phyloP scores from a whole-genome alignment of 2,797 vertebrate genomes.

The Platyrinchus mystaceus region DNA sequence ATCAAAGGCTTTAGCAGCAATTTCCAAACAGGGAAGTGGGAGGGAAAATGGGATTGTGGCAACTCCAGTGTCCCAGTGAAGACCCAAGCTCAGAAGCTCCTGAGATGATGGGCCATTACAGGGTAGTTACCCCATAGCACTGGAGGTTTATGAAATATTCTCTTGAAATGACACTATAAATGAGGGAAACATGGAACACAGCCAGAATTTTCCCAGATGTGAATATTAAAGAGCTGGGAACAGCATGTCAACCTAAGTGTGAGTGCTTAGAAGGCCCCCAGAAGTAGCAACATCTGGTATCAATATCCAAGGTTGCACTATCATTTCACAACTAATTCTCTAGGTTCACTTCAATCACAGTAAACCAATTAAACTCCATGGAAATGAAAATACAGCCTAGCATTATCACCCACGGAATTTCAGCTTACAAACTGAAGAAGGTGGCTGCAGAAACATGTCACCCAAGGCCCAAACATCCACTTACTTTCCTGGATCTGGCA shows the following conservation, averaged over 20 bases:
- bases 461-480: conserved; percentile 37
- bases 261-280: not conserved
- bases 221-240: not conserved
- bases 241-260: not conserved
- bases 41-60: not conserved
- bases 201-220: not conserved
- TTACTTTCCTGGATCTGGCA: conserved; percentile 98
- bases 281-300: not conserved
- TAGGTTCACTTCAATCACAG: not conserved
- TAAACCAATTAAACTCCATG: not conserved
- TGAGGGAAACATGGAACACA: not conserved
- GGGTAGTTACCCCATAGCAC: not conserved
- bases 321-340: not conserved
- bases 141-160: not conserved
- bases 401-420: not conserved
- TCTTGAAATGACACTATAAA: not conserved
- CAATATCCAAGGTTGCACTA: not conserved
- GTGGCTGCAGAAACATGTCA: not conserved
- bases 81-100: not conserved
- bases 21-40: not conserved
- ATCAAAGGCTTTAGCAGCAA: not conserved
- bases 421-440: not conserved
- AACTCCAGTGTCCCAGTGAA: not conserved
- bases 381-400: not conserved
- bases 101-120: not conserved